Evolutionary conservation across 2,113 vertebrate genomes (phyloP).

Genomic region (Globicephala melas): DNA sequence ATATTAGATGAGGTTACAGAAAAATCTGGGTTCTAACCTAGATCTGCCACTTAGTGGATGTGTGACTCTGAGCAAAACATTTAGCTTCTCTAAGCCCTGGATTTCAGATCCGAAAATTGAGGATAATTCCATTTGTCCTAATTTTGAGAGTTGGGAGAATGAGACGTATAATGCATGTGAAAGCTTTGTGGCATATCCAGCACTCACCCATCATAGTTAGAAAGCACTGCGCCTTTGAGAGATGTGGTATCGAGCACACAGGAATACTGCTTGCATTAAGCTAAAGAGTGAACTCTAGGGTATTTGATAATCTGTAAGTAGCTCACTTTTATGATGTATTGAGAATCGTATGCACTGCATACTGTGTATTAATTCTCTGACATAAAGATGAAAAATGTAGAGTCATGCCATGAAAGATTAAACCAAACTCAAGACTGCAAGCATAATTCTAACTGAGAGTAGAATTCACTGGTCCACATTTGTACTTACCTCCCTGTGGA

Average conservation of each 20-base stretch:
- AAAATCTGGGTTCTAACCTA: conserved; percentile 49
- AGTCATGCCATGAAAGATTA: conserved; percentile 32
- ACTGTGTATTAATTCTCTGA: neutral
- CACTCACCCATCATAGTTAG: neutral
- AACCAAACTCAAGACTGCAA: conserved; percentile 24
- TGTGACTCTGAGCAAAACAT: neutral
- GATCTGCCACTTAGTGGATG: neutral
- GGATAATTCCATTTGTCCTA: conserved; percentile 19
- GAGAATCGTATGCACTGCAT: neutral
- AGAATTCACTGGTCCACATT: conserved; percentile 30
- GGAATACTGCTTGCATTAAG: neutral
- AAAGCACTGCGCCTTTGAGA: rapidly evolving
- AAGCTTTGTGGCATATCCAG: neutral
- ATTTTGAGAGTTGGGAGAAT: conserved; percentile 1
- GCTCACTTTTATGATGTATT: neutral
- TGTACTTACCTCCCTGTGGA: conserved; percentile 95
- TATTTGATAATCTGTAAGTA: neutral
- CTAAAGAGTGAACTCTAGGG: neutral
- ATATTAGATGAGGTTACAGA: neutral
- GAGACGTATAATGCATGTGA: neutral
- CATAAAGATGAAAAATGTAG: conserved; percentile 1
- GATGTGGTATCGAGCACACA: rapidly evolving
- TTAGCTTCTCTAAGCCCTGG: conserved; percentile 14
- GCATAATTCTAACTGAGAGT: conserved; percentile 8
- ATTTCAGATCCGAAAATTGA: conserved; percentile 21